Evolutionary conservation across 2,797 vertebrate species (phyloP).

Genomic region (Pseudochirops cupreus): DNA sequence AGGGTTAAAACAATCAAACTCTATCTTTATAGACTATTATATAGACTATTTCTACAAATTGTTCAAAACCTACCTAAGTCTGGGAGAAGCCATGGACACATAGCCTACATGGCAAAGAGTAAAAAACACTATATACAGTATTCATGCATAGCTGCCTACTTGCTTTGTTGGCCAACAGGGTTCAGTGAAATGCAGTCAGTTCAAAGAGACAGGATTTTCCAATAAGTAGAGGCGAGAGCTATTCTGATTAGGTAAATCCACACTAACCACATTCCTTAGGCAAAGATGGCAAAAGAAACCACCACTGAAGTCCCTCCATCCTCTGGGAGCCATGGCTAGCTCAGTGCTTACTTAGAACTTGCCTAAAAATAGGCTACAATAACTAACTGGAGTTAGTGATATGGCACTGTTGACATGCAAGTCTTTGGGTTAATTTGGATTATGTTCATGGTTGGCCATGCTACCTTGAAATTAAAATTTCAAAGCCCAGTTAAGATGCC

Average conservation of each 20-base stretch:
- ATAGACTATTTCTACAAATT: background rate
- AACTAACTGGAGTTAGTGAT: background rate
- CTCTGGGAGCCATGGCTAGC: background rate
- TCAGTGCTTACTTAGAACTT: background rate
- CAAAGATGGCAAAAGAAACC: background rate
- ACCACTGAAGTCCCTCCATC: background rate
- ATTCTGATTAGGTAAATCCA: background rate
- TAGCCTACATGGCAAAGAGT: background rate
- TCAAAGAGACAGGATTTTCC: background rate
- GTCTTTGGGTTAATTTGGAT: background rate
- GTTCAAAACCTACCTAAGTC: background rate
- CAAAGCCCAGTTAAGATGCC: background rate
- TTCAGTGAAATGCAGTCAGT: background rate
- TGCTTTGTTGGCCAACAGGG: background rate
- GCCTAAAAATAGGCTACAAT: background rate
- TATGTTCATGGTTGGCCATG: background rate
- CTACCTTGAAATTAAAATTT: background rate
- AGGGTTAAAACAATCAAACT: background rate
- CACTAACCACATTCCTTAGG: background rate
- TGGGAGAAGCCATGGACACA: background rate
- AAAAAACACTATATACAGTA: background rate
- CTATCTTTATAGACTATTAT: background rate
- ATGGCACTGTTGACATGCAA: background rate
- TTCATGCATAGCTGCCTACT: background rate
- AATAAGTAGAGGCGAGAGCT: background rate